Base-by-base conservation (phyloP, 2,113 vertebrate species). In the Rhabdornis inornatus region DNA sequence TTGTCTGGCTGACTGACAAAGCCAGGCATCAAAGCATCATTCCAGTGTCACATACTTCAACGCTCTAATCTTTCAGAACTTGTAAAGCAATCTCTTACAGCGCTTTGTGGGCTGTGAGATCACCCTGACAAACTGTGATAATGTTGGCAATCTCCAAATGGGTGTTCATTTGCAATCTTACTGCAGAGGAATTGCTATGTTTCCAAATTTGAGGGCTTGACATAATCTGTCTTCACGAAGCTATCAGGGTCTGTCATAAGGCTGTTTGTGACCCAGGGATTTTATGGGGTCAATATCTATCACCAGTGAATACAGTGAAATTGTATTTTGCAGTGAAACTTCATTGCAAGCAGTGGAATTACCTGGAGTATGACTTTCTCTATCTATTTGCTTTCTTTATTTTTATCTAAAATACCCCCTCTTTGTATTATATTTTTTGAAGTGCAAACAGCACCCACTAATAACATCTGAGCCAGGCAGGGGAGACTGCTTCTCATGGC, bases 61-160 rank as follows among this genome's bases (percentile, higher is more conserved):
- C 72, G 82, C 93, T 92, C 86, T 93, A 94, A 95, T 97, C 89
- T 95, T 92, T 93, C 93, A 96, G 88, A 93, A 96, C 92, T 96
- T 95, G 95, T 92, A 96, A 96, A 95, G 93, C 90, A 95, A 96
- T 96, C 93, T 96, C 83, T 94, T 94, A 90, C 31, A 4, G 90
- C 19, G 64, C 83, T 96, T 92, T 94, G 86, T 66, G 88, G 94
- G 93, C 93, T 96, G 94, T 78, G 90, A 95, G 93, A 95, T 96
- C 93, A 92, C 93, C 88, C 95, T 97, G 94, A 96, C 96, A 96
- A 97, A 97, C 94, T 96, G 95, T 94, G 96, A 97, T 96, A 96
- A 97, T 93, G 94, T 84, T 94, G 94, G 94, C 95, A 96, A 96
- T 97, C 93, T 96, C 95, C 50, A 10, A 91, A 95, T 90, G 95